Conservation (phyloP, 2,797 vertebrate species). For the Myotis planiceps region DNA sequence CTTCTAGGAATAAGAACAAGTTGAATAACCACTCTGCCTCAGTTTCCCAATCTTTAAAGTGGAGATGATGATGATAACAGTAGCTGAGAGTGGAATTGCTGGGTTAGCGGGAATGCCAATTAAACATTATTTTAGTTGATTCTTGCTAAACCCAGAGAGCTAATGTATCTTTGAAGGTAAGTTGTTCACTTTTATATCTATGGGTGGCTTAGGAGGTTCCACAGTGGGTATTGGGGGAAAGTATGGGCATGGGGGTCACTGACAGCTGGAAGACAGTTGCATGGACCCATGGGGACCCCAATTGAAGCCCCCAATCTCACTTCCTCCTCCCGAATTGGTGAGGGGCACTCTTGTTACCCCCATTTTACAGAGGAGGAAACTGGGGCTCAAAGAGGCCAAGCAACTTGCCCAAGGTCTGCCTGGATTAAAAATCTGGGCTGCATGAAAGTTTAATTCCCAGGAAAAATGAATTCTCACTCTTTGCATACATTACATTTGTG, state of each 20-base stretch:
- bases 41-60: background rate
- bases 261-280: background rate
- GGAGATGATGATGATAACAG: background rate
- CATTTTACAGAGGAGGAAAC: background rate
- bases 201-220: background rate
- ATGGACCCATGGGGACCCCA: background rate
- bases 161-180: background rate
- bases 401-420: background rate
- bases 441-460: background rate
- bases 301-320: background rate
- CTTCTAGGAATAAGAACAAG: background rate
- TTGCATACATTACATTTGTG: background rate
- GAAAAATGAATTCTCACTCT: background rate
- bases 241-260: background rate
- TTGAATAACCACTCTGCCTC: background rate
- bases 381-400: background rate
- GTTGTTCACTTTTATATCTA: background rate
- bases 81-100: background rate
- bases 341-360: background rate
- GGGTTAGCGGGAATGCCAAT: background rate
- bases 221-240: background rate
- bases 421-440: background rate
- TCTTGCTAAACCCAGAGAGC: background rate
- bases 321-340: background rate
- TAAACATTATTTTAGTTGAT: background rate